Percentiles rank a stretch among this genome's conserved stretches.
Evolutionary conservation across 2,113 vertebrate species (phyloP).

Genomic region (Jaculus jaculus): DNA sequence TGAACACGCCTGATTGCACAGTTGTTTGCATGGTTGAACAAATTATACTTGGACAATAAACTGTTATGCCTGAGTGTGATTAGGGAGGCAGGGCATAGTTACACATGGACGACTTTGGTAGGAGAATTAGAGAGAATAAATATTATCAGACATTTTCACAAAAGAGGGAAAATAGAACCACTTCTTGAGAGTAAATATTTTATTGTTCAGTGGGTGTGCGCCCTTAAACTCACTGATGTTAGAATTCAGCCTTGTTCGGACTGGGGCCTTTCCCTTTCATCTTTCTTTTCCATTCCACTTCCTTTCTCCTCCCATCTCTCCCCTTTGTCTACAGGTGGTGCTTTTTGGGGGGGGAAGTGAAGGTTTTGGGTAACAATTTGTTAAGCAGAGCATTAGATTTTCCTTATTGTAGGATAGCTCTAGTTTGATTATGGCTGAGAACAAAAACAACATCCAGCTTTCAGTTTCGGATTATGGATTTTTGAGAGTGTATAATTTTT

Average conservation of each 20-base stretch:
- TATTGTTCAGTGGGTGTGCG: neutral
- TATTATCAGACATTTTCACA: constrained; percentile 48
- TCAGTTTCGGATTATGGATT: neutral
- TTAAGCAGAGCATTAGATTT: constrained; percentile 12
- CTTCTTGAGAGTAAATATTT: constrained; percentile 27
- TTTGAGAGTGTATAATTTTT: neutral
- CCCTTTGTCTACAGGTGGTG: neutral
- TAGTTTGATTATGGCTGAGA: constrained; percentile 18
- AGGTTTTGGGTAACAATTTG: neutral
- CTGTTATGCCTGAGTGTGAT: constrained; percentile 77
- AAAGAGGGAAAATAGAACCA: neutral
- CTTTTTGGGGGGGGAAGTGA: no score
- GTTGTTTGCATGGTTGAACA: constrained; percentile 80
- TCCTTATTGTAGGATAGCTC: neutral
- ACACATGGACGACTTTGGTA: neutral
- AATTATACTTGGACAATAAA: constrained; percentile 81
- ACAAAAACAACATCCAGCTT: neutral
- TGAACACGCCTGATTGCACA: constrained; percentile 77
- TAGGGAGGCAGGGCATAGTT: constrained; percentile 72
- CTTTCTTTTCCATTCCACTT: neutral
- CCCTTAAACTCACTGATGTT: neutral
- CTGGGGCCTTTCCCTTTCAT: neutral
- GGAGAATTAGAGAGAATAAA: constrained; percentile 60
- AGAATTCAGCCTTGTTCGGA: neutral
- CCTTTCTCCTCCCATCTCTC: neutral